These are phyloP conservation scores for Nesogale talazaci DNA, from an alignment of 2,113 vertebrate genomes.

Conservation along the genomic window DNA sequence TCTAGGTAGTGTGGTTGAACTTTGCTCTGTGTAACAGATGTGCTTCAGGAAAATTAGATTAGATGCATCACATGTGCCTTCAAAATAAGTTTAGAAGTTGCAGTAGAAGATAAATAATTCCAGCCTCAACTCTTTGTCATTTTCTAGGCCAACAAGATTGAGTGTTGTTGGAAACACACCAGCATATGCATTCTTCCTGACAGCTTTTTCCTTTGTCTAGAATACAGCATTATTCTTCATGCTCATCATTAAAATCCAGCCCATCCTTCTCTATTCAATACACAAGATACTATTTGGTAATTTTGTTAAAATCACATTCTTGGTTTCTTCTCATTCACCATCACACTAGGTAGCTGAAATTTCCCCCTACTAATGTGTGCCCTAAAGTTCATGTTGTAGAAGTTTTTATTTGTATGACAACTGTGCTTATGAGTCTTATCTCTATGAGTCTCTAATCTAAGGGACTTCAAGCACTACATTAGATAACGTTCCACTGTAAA, in stretches of 20 bases:
- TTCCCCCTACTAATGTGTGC: too few species aligned
- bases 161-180: neutral
- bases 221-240: too few species aligned
- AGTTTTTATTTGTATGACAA: neutral
- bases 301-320: too few species aligned
- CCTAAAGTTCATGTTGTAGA: too few species aligned
- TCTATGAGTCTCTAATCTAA: neutral
- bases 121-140: neutral
- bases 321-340: neutral
- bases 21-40: neutral
- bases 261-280: too few species aligned
- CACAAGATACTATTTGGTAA: neutral
- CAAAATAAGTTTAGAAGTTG: neutral
- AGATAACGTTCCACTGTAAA: neutral
- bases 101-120: too few species aligned
- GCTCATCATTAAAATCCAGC: neutral
- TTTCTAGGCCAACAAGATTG: neutral
- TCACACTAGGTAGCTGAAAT: too few species aligned
- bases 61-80: too few species aligned
- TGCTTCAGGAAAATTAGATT: neutral
- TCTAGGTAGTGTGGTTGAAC: too few species aligned
- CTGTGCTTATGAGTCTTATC: neutral
- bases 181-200: fast-evolving
- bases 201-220: neutral
- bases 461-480: neutral